phyloP scores from a whole-genome alignment of 2,113 vertebrate species.

The Hemicordylus capensis region DNA sequence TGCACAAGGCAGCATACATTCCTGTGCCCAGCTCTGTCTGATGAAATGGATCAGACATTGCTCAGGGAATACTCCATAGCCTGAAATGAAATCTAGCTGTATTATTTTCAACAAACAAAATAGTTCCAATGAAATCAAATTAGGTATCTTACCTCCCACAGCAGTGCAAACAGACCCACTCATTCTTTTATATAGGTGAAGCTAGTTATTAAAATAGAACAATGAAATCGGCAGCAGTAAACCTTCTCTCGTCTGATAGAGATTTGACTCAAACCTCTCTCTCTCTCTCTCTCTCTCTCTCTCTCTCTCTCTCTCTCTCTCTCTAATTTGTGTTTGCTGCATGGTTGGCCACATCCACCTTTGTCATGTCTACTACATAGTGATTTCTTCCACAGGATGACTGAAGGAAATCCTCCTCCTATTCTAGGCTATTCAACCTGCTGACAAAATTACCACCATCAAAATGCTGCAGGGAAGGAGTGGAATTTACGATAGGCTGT shows the following conservation, averaged over 20 bases:
- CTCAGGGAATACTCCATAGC: constrained; percentile 25
- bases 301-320: constrained; percentile 39
- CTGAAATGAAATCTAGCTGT: constrained; percentile 21
- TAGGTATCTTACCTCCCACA: constrained; percentile 63
- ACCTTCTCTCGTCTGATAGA: constrained; percentile 48
- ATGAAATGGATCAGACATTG: constrained; percentile 27
- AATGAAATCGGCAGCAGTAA: constrained; percentile 30
- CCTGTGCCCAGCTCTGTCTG: constrained; percentile 13
- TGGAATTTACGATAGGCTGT: background rate
- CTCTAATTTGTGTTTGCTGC: constrained; percentile 66
- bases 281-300: constrained; percentile 56
- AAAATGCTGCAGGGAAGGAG: background rate
- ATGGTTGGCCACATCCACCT: constrained; percentile 73
- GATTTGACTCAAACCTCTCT: constrained; percentile 64
- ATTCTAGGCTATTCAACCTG: constrained; percentile 41
- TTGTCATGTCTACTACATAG: constrained; percentile 58
- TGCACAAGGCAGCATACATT: background rate
- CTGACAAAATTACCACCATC: constrained; percentile 44
- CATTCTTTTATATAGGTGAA: constrained; percentile 52
- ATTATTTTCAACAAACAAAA: constrained; percentile 25
- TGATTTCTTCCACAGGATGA: constrained; percentile 54
- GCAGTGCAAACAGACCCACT: constrained; percentile 61
- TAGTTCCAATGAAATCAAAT: constrained; percentile 29
- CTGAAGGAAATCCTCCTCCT: constrained; percentile 57
- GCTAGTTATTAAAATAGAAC: constrained; percentile 9